Base-by-base conservation (phyloP, 2,113 vertebrate species). In the Scomber japonicus region DNA sequence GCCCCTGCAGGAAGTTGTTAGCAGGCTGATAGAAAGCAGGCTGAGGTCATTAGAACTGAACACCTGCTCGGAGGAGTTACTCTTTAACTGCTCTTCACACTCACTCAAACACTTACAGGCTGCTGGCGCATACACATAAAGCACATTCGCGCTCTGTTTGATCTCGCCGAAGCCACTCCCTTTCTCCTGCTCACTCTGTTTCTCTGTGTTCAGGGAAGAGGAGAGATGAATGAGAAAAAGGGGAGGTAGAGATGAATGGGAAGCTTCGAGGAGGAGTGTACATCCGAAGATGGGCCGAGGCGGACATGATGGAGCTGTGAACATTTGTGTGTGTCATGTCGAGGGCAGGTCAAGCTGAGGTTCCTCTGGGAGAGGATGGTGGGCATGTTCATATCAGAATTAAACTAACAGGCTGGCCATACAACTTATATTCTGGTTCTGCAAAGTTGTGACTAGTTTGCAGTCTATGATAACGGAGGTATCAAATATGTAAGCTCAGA, bases 11-110 rank as follows among this genome's bases (percentile, higher is more conserved):
- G 93, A 93, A 93, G 89, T 91, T 86, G 86, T 90, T 91, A 90
- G 88, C 84, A 11, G 81, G 60, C 81, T 87, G 93, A 89, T 93
- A 92, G 80, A 87, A 92, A 88, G 80, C 88, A 85, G 78, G 63
- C 88, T 90, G 90, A 88, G 86, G 89, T 91, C 92, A 92, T 93
- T 92, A 91, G 80, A 87, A 69, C 30, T 78, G 86, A 91, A 93
- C 92, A 94, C 92, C 93, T 94, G 93, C 90, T 87, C 46, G 24
- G 75, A 88, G 90, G 89, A 92, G 92, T 93, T 93, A 93, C 81
- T 89, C 82, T 93, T 93, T 93, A 93, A 92, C 93, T 83, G 78
- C 84, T 84, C 83, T 56, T 83, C 76, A 87, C 87, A 92, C 86
- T 83, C 82, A 86, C 80, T 0, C 84, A 51, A 67, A 62, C 81